phyloP scores from a whole-genome alignment of 1,140 invertebrate species.

The Drosophila sp. region DNA sequence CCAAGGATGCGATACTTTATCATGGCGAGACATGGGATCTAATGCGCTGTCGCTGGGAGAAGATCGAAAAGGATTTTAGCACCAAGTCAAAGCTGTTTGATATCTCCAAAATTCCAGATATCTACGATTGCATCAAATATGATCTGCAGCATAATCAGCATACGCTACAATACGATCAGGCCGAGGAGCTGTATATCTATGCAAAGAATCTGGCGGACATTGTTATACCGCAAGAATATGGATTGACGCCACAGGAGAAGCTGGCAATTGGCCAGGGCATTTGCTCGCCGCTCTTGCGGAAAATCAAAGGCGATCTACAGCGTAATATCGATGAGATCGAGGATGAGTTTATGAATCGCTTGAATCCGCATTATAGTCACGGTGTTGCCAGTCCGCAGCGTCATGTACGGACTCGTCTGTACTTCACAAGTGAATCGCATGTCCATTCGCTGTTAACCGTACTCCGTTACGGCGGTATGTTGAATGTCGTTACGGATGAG shows the following conservation, averaged over 20 bases:
- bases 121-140: conserved; percentile 99
- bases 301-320: conserved; percentile 97
- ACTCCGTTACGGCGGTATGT: conserved; percentile 95
- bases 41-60: conserved; percentile 98
- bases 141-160: conserved; percentile 99
- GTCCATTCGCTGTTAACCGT: conserved; percentile 99
- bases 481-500: conserved; percentile 96
- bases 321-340: conserved; percentile 94
- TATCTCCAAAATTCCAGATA: conserved; percentile 99
- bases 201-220: conserved; percentile 98
- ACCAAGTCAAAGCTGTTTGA: conserved; percentile 96
- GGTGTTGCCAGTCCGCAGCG: conserved; percentile 98
- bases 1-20: conserved; percentile 96
- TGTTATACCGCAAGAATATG: conserved; percentile 99
- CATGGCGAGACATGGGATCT: conserved; percentile 99
- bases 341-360: conserved; percentile 96
- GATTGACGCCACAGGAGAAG: conserved; percentile 97
- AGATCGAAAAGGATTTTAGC: conserved; percentile 99
- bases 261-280: conserved; percentile 98
- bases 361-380: conserved; percentile 98
- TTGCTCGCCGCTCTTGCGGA: conserved; percentile 97
- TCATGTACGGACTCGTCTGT: conserved; percentile 98
- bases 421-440: conserved; percentile 99
- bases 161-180: conserved; percentile 96
- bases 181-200: conserved; percentile 97